A percentile compares a stretch with the other conserved stretches of the same genome.
These are phyloP conservation scores for Drosophila sp. DNA, from an alignment of 1,140 invertebrate genomes.

Conservation along the genomic window DNA sequence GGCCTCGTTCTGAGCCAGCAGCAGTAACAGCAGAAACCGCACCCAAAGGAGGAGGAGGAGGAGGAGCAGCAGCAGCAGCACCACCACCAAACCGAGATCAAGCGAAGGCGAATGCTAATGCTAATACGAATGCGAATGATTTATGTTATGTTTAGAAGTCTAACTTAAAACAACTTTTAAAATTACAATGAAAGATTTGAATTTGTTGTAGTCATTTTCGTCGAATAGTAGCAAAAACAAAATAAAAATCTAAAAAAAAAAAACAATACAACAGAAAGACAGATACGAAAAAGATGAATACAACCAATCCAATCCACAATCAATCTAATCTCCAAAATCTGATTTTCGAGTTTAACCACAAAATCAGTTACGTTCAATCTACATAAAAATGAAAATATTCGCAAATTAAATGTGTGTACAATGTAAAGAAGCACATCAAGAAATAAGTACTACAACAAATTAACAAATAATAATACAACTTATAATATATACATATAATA, in stretches of 20 bases:
- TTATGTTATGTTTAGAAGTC: constrained; percentile 68
- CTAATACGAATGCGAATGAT: constrained; percentile 41
- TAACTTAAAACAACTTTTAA: constrained; percentile 78
- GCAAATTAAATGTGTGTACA: constrained; percentile 52
- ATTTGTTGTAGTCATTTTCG: constrained; percentile 63
- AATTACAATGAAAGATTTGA: constrained; percentile 51
- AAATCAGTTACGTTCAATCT: constrained; percentile 15
- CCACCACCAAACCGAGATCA: constrained; percentile 25
- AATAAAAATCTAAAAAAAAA: constrained; percentile 24
- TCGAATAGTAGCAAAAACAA: constrained; percentile 48
- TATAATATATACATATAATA: constrained; percentile 43
- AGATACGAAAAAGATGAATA: constrained; percentile 26
- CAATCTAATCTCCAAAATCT: constrained; percentile 70
- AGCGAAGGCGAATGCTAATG: constrained; percentile 16
- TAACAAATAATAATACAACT: constrained; percentile 25
- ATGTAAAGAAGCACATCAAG: constrained; percentile 57
- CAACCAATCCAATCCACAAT: constrained; percentile 31
- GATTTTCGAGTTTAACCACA: constrained; percentile 68
- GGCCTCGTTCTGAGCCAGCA: constrained; percentile 87
- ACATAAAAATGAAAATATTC: constrained; percentile 53
- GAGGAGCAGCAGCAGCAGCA: constrained; percentile 13
- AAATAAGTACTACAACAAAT: constrained; percentile 33
- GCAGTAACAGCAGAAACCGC: constrained; percentile 13
- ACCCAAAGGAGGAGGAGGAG: constrained; percentile 2
- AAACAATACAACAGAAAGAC: background rate